Conservation (phyloP, 2,888 invertebrate species). For the Andrena minutula region DNA sequence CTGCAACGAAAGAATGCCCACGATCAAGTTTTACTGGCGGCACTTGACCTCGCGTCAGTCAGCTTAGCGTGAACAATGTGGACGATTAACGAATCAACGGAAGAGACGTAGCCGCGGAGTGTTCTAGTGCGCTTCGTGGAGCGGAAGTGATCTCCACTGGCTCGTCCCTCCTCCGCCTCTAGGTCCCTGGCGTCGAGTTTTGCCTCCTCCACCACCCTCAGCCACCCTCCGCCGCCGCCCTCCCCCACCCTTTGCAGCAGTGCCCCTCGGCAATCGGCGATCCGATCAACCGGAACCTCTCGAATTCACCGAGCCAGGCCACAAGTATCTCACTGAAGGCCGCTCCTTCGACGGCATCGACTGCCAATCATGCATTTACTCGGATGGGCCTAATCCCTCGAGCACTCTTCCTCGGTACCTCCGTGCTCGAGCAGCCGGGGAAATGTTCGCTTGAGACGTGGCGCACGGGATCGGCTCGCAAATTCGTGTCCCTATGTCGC, state of each 20-base stretch:
- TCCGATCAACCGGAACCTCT: slow-evolving; percentile 81
- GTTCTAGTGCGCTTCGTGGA: slow-evolving; percentile 72
- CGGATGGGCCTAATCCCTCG: slow-evolving; percentile 80
- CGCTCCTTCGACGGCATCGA: slow-evolving; percentile 75
- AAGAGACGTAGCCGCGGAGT: slow-evolving; percentile 64
- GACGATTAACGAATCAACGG: slow-evolving; percentile 69
- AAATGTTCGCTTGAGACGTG: slow-evolving; percentile 32
- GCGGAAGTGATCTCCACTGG: slow-evolving; percentile 73
- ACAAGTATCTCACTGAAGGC: slow-evolving; percentile 79
- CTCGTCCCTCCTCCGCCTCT: slow-evolving; percentile 52
- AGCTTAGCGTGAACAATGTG: slow-evolving; percentile 59
- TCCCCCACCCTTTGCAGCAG: slow-evolving; percentile 45
- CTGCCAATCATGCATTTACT: slow-evolving; percentile 82
- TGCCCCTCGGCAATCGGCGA: slow-evolving; percentile 76
- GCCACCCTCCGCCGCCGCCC: slow-evolving; percentile 41
- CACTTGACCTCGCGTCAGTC: slow-evolving; percentile 55
- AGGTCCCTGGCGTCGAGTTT: slow-evolving; percentile 60
- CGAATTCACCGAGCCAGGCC: slow-evolving; percentile 77
- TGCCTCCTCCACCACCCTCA: slow-evolving; percentile 44
- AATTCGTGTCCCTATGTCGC: background rate
- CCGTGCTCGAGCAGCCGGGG: slow-evolving; percentile 7
- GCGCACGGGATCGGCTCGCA: background rate
- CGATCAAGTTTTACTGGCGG: slow-evolving; percentile 30
- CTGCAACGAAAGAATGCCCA: slow-evolving; percentile 21
- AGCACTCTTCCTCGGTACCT: slow-evolving; percentile 73